Evolutionary conservation across 1,140 invertebrate species (phyloP), one percentile per base, ranked within the genome.

Genomic region (Brachionus calyciflorus): DNA sequence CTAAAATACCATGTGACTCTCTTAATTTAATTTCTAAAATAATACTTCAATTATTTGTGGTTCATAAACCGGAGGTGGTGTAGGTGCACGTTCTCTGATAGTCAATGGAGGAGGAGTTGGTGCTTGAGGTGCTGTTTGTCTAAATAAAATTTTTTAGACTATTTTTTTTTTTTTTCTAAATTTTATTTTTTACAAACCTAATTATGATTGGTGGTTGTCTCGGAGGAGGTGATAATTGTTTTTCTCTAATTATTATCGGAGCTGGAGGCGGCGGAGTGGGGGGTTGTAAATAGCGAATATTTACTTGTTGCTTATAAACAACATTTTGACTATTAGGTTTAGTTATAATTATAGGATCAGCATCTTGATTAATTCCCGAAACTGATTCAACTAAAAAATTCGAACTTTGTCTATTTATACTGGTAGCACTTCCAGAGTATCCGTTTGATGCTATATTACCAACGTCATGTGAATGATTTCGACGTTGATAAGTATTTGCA

Each of bases 221-320:
- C 33, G 57, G 53, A 28, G 75, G 75, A 33, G 40, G 40, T 12
- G 48, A 44, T 12, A 37, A 26, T 63, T 48, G 53, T 33, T 65
- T 60, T 24, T 77, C 75, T 46, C 75, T 21, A 24, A 77, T 77
- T 4, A 77, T 77, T 19, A 77, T 77, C 24, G 75, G 75, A 44
- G 75, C 75, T 9, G 75, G 75, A 7, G 44, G 41, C 41, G 75
- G 75, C 10, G 75, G 75, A 30, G 75, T 77, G 12, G 75, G 75
- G 0, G 75, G 75, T 46, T 77, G 53, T 28, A 77, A 53, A 63
- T 77, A 77, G 4, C 75, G 26, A 14, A 77, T 65, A 30, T 53
- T 53, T 1, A 77, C 53, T 9, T 77, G 28, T 48, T 77, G 53
- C 30, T 63, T 44, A 60, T 77, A 77, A 46, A 77, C 60, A 63